Evolutionary conservation across 2,888 invertebrate genomes (phyloP).

Genomic region (Drosophila hamatofila): DNA sequence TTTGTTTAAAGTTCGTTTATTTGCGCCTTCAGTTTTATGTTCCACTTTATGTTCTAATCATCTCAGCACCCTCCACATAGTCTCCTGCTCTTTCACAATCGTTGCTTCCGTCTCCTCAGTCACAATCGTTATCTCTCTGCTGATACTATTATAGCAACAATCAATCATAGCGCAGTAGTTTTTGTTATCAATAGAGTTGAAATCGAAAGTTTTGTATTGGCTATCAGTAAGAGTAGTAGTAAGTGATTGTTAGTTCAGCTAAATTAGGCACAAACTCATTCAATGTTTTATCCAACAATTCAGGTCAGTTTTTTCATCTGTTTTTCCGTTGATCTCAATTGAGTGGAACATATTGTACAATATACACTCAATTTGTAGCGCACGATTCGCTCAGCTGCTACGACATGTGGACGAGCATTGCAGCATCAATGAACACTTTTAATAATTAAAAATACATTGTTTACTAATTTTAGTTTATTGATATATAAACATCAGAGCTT

Average conservation of each 20-base stretch:
- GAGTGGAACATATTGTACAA: background rate
- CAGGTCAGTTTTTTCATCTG: no score
- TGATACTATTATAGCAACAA: background rate
- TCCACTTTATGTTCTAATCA: background rate
- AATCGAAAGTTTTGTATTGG: constrained; percentile 2
- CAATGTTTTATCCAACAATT: no score
- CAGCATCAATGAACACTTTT: background rate
- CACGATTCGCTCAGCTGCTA: background rate
- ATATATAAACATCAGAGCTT: background rate
- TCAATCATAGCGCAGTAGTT: background rate
- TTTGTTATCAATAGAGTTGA: background rate
- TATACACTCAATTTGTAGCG: background rate
- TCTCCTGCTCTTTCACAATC: background rate
- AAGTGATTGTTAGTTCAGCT: no score
- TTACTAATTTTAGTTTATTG: background rate
- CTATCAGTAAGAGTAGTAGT: background rate
- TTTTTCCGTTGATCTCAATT: background rate
- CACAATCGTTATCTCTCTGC: background rate
- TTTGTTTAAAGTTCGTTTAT: background rate
- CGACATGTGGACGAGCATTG: background rate
- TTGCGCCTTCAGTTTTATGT: background rate
- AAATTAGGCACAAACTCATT: no score
- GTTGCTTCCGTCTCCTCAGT: background rate
- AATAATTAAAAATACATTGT: background rate
- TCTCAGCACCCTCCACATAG: background rate